phyloP scores from a whole-genome alignment of 2,888 invertebrate genomes.

The Galeruca laticollis region DNA sequence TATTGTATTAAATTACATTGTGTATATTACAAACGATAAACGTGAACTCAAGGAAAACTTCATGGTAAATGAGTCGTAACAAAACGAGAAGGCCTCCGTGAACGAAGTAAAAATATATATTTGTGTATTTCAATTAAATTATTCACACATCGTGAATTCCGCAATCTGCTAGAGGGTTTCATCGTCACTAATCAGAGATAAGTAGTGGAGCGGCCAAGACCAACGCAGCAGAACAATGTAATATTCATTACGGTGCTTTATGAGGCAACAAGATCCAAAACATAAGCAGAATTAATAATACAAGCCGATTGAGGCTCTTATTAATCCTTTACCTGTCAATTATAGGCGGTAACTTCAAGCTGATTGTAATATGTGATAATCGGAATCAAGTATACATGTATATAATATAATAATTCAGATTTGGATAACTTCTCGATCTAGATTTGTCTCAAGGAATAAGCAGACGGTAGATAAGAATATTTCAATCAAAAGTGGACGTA shows the following conservation, averaged over 20 bases:
- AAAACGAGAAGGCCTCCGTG: not conserved
- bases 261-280: conserved; percentile 7
- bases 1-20: no score
- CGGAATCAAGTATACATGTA: not conserved
- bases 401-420: not conserved
- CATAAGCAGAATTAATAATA: conserved; percentile 7
- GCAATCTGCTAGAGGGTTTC: not conserved
- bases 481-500: no score
- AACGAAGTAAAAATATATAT: not conserved
- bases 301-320: conserved; percentile 3
- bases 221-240: not conserved
- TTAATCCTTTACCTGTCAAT: conserved; percentile 8
- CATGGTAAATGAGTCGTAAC: not conserved
- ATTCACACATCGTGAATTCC: not conserved
- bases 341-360: not conserved
- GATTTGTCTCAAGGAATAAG: no score
- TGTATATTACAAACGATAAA: no score
- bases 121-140: not conserved
- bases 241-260: conserved; percentile 1
- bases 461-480: no score
- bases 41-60: no score
- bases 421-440: no score
- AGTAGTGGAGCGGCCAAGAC: conserved; percentile 4
- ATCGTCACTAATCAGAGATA: conserved; percentile 13
- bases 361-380: not conserved